Base-by-base conservation (phyloP, 2,113 vertebrate species). In the Ranitomeya imitator region DNA sequence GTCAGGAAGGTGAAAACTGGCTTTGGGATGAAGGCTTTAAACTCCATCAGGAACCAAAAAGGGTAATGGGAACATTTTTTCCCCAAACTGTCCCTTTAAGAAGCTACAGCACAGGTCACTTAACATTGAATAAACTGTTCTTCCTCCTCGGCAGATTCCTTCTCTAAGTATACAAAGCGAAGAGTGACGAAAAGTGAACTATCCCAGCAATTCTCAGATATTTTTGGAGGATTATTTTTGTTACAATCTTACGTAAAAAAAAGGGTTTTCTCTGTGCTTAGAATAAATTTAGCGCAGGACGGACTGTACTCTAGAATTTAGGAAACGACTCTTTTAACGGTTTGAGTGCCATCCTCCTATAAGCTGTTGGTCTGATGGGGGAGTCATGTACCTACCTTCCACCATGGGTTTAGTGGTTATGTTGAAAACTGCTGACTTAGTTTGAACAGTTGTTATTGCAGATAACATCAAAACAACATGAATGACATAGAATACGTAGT, bases 211-310 rank as follows among this genome's bases (percentile, higher is more conserved):
- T 57, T 26, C 52, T 6, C 11, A 79, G 77, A 79, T 79, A 79
- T 57, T 79, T 79, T 57, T 79, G 77, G 77, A 79, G 14, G 52
- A 55, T 79, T 79, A 79, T 79, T 79, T 79, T 79, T 79, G 77
- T 79, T 79, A 79, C 51, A 55, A 61, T 61, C 23, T 26, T 57
- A 26, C n/a, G 26, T 26, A 74, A 15, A 71, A n/a, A 60, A 26
- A 11, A 26, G 55, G 14, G 4, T 55, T 55, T 57, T 79, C 51
- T 57, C 6, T 26, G 51, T 15, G 51, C 21, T n/a, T 23, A 21
- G 51, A 51, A 6, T 79, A 79, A 79, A 79, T 55, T 79, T 79
- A 79, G 77, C 51, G 52, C 51, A 79, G 77, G 21, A 57, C 52
- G 52, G 55, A 57, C 77, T 54, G 73, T 76, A 76, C 73, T 76